Evolutionary conservation across 2,113 vertebrate species (phyloP).

Genomic region (Perca flavescens): DNA sequence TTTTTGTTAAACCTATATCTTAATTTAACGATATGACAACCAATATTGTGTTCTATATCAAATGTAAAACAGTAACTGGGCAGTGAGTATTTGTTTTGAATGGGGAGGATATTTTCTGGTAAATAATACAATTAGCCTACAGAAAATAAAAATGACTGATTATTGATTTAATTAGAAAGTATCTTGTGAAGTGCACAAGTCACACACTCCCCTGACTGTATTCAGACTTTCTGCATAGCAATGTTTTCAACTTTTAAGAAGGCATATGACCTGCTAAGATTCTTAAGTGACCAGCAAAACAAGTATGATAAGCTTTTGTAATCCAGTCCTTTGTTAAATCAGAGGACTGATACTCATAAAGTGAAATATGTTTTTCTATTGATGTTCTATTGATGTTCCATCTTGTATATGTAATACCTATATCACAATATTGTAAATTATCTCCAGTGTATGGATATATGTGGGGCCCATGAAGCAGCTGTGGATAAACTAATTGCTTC

Average conservation of each 20-base stretch:
- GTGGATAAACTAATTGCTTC: slow-evolving; percentile 37
- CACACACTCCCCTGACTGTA: slow-evolving; percentile 33
- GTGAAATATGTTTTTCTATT: slow-evolving; percentile 23
- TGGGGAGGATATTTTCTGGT: not conserved
- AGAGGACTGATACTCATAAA: slow-evolving; percentile 14
- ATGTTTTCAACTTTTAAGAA: slow-evolving; percentile 69
- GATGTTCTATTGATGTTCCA: not conserved
- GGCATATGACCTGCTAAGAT: slow-evolving; percentile 83
- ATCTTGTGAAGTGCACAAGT: not conserved
- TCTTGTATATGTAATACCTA: not conserved
- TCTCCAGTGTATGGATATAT: not conserved
- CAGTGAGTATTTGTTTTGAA: not conserved
- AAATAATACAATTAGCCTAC: not conserved
- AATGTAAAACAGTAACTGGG: no score
- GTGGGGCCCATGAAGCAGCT: not conserved
- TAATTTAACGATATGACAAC: no score
- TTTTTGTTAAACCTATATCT: not conserved
- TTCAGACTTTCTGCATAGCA: slow-evolving; percentile 42
- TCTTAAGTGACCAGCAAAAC: slow-evolving; percentile 76
- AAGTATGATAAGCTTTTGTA: slow-evolving; percentile 78
- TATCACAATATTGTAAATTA: not conserved
- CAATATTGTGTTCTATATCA: not conserved
- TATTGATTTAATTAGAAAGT: not conserved
- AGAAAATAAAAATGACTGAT: not conserved
- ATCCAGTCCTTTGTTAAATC: slow-evolving; percentile 71